Evolutionary conservation across 2,797 vertebrate species (phyloP).

Genomic region (Pseudochaenichthys georgianus): DNA sequence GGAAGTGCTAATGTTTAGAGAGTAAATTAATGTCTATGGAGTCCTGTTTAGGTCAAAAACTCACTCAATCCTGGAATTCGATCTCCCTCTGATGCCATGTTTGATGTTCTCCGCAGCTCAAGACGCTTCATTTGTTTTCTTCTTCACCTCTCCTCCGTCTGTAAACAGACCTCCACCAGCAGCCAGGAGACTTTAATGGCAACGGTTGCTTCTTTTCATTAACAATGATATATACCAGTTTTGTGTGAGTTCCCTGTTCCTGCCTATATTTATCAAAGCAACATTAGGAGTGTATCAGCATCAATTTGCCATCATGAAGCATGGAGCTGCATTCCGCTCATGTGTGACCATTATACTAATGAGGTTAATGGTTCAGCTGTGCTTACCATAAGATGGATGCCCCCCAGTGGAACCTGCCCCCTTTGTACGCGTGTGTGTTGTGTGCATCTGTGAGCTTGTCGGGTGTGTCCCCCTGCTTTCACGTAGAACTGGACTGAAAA

Average conservation of each 20-base stretch:
- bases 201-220: slow-evolving; percentile 73
- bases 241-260: slow-evolving; percentile 70
- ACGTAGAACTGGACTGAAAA: not conserved
- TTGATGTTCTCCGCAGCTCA: slow-evolving; percentile 19
- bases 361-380: slow-evolving; percentile 87
- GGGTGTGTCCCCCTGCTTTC: slow-evolving; percentile 46
- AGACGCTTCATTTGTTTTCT: slow-evolving; percentile 29
- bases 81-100: not conserved
- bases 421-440: slow-evolving; percentile 48
- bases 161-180: slow-evolving; percentile 50
- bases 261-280: slow-evolving; percentile 83
- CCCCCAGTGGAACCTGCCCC: slow-evolving; percentile 80
- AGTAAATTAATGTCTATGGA: slow-evolving; percentile 15
- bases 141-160: slow-evolving; percentile 18
- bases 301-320: slow-evolving; percentile 86
- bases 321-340: slow-evolving; percentile 82
- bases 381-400: slow-evolving; percentile 86
- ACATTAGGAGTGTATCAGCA: slow-evolving; percentile 84
- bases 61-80: slow-evolving; percentile 2
- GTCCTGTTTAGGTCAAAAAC: slow-evolving; percentile 20
- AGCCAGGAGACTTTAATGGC: slow-evolving; percentile 59
- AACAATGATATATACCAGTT: slow-evolving; percentile 71
- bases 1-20: not conserved
- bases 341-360: slow-evolving; percentile 86
- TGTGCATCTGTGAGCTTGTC: slow-evolving; percentile 39